Conservation (phyloP, 2,888 invertebrate species). For the Trachelus troglodyta region DNA sequence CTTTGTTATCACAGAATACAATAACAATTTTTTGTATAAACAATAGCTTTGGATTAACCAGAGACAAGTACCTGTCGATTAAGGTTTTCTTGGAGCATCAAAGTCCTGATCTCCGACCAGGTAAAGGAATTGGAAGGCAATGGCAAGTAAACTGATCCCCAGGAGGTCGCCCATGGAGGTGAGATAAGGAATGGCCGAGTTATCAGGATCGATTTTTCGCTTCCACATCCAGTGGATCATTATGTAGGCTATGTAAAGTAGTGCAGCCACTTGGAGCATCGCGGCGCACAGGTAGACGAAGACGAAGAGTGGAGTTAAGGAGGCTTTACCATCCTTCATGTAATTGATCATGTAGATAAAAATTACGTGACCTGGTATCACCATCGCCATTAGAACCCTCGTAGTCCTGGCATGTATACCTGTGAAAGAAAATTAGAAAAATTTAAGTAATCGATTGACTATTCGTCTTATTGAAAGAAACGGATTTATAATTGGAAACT, state of each 20-base stretch:
- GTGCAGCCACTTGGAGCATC: conserved; percentile 71
- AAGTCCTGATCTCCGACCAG: conserved; percentile 71
- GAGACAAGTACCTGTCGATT: conserved; percentile 10
- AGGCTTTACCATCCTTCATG: conserved; percentile 75
- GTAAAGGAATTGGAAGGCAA: conserved; percentile 74
- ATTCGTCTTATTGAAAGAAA: not conserved
- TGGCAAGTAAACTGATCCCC: conserved; percentile 76
- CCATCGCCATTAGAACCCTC: conserved; percentile 78
- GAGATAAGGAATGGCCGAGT: conserved; percentile 81
- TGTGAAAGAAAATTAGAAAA: conserved; percentile 45
- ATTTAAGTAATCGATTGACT: not conserved
- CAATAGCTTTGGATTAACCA: not conserved
- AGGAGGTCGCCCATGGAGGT: conserved; percentile 83
- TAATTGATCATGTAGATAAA: conserved; percentile 80
- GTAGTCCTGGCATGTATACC: conserved; percentile 76
- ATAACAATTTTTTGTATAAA: not conserved
- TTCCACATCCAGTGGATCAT: conserved; percentile 76
- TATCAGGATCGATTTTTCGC: conserved; percentile 77
- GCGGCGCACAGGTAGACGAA: conserved; percentile 77
- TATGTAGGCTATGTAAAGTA: conserved; percentile 73
- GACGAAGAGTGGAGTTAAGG: conserved; percentile 76
- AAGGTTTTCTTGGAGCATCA: conserved; percentile 49
- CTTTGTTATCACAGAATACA: not conserved
- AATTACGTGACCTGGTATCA: conserved; percentile 82
- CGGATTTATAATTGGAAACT: not conserved